A percentile compares a stretch with the other conserved stretches of the same genome.
Evolutionary conservation across 2,113 vertebrate species (phyloP).

Genomic region (Zingel zingel): DNA sequence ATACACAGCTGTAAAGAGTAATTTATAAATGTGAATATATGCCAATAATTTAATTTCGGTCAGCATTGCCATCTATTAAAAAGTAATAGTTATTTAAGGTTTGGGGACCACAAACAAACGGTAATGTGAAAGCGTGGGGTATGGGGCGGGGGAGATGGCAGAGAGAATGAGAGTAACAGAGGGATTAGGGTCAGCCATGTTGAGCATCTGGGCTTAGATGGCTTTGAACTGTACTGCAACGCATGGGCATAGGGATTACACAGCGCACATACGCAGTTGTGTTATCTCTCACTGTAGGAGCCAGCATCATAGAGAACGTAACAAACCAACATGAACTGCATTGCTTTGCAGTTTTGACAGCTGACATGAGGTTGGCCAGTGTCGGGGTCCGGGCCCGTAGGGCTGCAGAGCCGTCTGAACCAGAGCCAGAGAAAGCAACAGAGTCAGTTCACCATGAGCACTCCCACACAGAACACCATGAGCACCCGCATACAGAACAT

Average conservation of each 20-base stretch:
- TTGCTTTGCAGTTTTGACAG: conserved; percentile 49
- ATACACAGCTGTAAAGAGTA: neutral
- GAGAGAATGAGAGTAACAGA: conserved; percentile 68
- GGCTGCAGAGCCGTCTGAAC: conserved; percentile 74
- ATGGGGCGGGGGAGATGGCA: conserved; percentile 52
- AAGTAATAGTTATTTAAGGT: conserved; percentile 53
- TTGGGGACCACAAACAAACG: conserved; percentile 30
- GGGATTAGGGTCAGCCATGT: conserved; percentile 85
- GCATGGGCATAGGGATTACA: conserved; percentile 70
- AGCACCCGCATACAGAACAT: conserved; percentile 62
- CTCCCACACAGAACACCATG: conserved; percentile 51
- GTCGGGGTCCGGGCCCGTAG: conserved; percentile 65
- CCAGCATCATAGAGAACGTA: conserved; percentile 25
- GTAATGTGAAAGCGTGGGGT: conserved; percentile 40
- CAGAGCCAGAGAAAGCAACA: conserved; percentile 69
- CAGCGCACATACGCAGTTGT: conserved; percentile 36
- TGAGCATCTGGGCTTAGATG: conserved; percentile 79
- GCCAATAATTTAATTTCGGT: neutral
- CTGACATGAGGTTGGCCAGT: conserved; percentile 72
- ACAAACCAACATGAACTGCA: neutral
- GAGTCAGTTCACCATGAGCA: conserved; percentile 67
- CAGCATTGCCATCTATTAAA: neutral
- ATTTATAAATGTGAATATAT: neutral
- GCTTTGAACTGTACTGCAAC: conserved; percentile 46
- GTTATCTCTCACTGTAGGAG: conserved; percentile 25